Evolutionary conservation across 2,797 vertebrate species (phyloP), one percentile per base, ranked within the genome.

Genomic region (Sebastes goodei): DNA sequence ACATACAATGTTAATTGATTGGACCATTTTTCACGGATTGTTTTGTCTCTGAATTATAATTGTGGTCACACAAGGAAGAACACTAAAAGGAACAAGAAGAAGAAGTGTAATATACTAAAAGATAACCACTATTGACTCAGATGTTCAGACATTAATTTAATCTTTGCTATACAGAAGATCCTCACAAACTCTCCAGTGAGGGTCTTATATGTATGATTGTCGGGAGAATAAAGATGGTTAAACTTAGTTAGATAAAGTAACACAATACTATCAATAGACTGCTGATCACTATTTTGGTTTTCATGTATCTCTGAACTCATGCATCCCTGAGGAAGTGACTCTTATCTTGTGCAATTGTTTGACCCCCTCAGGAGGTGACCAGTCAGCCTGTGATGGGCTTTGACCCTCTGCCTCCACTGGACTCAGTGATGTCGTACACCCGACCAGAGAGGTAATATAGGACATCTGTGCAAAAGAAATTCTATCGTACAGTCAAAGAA

Each of bases 381-480:
- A 96, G 97, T 8, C 97, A 99, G 88, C 97, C 98, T 11, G 95
- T 99, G 86, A 97, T 99, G 97, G 96, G 97, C 2, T 99, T 98
- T 7, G 99, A 99, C 86, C 99, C 98, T 1, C 94, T 99, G 4
- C 98, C 99, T 59, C 98, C 99, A 0, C 72, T 97, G 89, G 97
- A 99, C 76, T 97, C 97, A 11, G 92, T 99, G n/a, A 38, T 91
- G 64, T 97, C 98, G 0, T 99, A 99, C 85, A 96, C 94, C 56
- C 95, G 97, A 75, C 98, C 98, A 0, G 97, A 97, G 91, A 99
- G 99, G 99, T 99, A 96, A 71, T 33, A 8, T 2, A 71, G 2
- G 15, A 74, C 17, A 60, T 3, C 27, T 80, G 7, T 68, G 32
- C 20, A 29, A 2, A 57, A 38, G 1, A 74, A 10, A 53, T 65